Base-by-base conservation (phyloP, 2,113 vertebrate genomes). In the Dasyurus viverrinus region DNA sequence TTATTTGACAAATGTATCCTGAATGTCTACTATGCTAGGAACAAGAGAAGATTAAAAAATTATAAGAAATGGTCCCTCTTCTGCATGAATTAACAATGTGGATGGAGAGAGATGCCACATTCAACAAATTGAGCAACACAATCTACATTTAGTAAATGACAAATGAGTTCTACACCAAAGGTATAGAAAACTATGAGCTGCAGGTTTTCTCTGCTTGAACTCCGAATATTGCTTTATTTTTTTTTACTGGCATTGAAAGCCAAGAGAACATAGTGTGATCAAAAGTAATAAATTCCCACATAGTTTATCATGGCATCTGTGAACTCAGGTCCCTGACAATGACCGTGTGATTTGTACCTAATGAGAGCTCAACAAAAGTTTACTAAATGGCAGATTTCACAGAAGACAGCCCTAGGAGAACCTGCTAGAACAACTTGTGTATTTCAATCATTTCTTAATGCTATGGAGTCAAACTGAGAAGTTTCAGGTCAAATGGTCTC, bases 381-480 rank as follows among this genome's bases (percentile, higher is more conserved):
- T 42, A 6, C 36, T 76, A 42, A 76, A 76, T 76, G 42, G 5
- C 16, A 76, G n/a, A 76, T 76, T 76, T 76, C 36, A 76, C 16
- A 76, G 68, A 42, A 76, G 68, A 76, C 24, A 9, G 48, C 8
- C 53, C 55, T 48, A 2, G 14, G 10, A 25, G 24, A n/a, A 2
- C 6, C 36, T 0, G 4, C 0, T 0, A 7, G 0, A 0, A 6
- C 1, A 3, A 0, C 3, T 68, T 36, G 16, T 2, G 90, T 26
- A 90, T 90, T 90, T 90, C 46, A 12, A 55, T 76, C 22, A 14
- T 0, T 2, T 6, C 60, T 16, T 12, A 2, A 52, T 89, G 4
- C 0, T 30, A 24, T 42, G 0, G 3, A 4, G 7, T 8, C 12
- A 52, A 30, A 46, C 91, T 27, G 8, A 19, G 27, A 30, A 47